phyloP scores from a whole-genome alignment of 2,888 invertebrate genomes.

The Strigamia transsilvanica region DNA sequence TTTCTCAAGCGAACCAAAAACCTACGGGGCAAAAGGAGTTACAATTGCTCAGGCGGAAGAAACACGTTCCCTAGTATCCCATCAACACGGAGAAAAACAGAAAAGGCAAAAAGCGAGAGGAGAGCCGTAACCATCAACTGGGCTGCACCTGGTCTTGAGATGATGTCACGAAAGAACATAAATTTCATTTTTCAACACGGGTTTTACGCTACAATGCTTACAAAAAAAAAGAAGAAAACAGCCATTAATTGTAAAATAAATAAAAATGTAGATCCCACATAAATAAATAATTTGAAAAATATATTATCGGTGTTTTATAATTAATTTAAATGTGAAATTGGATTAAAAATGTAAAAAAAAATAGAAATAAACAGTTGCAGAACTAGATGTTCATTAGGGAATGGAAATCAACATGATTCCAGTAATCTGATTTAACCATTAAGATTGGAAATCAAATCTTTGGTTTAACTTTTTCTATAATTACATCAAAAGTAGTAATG shows the following conservation, averaged over 20 bases:
- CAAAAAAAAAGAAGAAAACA: background rate
- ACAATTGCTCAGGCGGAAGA: constrained; percentile 29
- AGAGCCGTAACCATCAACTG: constrained; percentile 37
- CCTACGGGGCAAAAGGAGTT: constrained; percentile 29
- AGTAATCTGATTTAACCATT: background rate
- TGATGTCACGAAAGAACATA: constrained; percentile 32
- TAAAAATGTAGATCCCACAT: background rate
- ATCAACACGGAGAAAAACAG: constrained; percentile 33
- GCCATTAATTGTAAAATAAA: constrained; percentile 5
- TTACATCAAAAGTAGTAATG: background rate
- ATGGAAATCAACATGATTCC: background rate
- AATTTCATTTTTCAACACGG: constrained; percentile 36
- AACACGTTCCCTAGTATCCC: constrained; percentile 32
- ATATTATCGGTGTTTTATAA: too few relatives aligned
- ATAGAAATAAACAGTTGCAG: background rate
- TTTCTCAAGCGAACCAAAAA: constrained; percentile 38
- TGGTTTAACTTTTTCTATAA: background rate
- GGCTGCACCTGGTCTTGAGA: constrained; percentile 36
- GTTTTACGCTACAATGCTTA: constrained; percentile 15
- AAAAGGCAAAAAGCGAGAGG: constrained; percentile 37
- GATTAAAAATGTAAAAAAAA: background rate
- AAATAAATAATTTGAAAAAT: background rate
- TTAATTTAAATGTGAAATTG: too few relatives aligned
- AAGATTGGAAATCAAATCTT: background rate
- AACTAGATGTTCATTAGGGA: background rate